Base-by-base conservation (phyloP, 1,140 invertebrate genomes). In the Anoplolepis gracilipes region DNA sequence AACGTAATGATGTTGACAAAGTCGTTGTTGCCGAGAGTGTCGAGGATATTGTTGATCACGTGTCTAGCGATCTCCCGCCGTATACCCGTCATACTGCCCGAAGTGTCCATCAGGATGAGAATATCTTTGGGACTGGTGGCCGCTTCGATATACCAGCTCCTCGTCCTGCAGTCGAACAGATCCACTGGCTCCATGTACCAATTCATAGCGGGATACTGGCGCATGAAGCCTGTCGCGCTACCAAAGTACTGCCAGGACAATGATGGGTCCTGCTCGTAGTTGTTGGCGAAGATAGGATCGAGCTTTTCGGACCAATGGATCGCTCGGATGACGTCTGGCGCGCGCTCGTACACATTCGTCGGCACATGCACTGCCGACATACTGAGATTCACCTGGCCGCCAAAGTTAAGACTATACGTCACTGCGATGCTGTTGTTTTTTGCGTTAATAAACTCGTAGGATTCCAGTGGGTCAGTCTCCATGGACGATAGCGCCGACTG, bases 231-330 rank as follows among this genome's bases (percentile, higher is more conserved):
- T 1, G 97, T 97, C 65, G 98, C 97, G 94, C 98, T 99, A 46
- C 99, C 98, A 95, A 99, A 99, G 95, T 99, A 99, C 95, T 99
- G 99, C 98, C 98, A 99, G 6, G 98, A 97, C 33, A 99, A 95
- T 5, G 98, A 97, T 8, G 98, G 97, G 95, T 99, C 98, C 53
- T 96, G 96, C 92, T 98, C 96, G 91, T 98, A 98, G 94, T 99
- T 99, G 89, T 97, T 97, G 88, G 96, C 96, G 94, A 99, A 99
- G 85, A 97, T 97, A 62, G 97, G 96, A 94, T 99, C 98, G 85
- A 99, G 95, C 61, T 97, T 96, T 91, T 98, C 97, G 2, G 98
- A 99, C 97, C 97, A 97, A 87, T 90, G 93, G 25, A 95, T 95
- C n/a, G 94, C 94, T 55, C 88, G 92, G 25, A 95, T 90, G 0